Base-by-base conservation (phyloP, 37 sponge, comb jelly and placozoan genomes). In the Petrosia ficiformis region DNA sequence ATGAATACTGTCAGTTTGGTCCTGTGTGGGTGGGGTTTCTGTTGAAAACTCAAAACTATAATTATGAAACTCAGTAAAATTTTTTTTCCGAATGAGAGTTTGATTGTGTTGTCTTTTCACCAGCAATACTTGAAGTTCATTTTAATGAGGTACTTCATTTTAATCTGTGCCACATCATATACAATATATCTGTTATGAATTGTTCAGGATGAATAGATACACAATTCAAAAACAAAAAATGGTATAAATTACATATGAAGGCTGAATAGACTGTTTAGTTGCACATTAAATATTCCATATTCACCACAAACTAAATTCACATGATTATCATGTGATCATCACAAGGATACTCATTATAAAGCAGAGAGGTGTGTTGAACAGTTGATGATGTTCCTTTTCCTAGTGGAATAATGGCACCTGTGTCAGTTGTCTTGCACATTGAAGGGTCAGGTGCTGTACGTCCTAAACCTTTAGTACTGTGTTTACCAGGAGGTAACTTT, bases 381-480 rank as follows among this genome's bases (percentile, higher is more conserved):
- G 71, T 21, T 3, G 83, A 32, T 6, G 66, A 4, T 0, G 25
- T 65, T 8, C 77, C 86, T 28, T 74, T 72, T 24, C 97, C 97
- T 80, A 77, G 83, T 36, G 97, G 97, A 2, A 96, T 75, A 31
- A 87, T 68, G 8, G 84, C 77, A n/a, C 94, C 94, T 28, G 73
- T 44, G 0, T 79, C 78, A 24, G 57, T 72, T 25, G 68, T 76
- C 29, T 58, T 25, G 30, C 59, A 39, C 0, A 66, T 87, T 1
- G 72, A 19, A 16, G 94, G 87, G 42, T 90, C 88, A n/a, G 97
- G 97, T 3, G 63, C 63, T 0, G 88, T 96, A 52, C 85, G 40
- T 24, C 97, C 97, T 58, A 86, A 3, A 69, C 98, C 99, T 69
- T 93, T 98, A 37, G 96, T 95, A 75, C 99, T 98, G 90, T 95